phyloP scores from a whole-genome alignment of 1,140 invertebrate genomes.

The Aphidius gifuensis region DNA sequence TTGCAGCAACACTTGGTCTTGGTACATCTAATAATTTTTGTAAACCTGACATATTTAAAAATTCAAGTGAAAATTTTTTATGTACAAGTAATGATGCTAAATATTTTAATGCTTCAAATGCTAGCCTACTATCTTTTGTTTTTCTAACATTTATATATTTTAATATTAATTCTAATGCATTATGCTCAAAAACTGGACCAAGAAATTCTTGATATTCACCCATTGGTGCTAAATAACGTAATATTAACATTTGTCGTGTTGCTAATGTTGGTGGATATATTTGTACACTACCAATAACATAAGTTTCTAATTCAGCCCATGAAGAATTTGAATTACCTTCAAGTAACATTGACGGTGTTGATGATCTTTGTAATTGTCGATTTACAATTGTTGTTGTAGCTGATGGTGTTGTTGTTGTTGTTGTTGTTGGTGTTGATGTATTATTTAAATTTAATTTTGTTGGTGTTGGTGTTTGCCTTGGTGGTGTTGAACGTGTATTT shows the following conservation, averaged over 20 bases:
- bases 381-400: constrained; percentile 17
- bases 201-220: constrained; percentile 97
- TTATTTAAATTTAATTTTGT: too few relatives aligned
- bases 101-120: constrained; percentile 94
- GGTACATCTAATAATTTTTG: constrained; percentile 84
- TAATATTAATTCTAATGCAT: constrained; percentile 83
- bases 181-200: constrained; percentile 87
- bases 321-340: constrained; percentile 72
- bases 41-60: constrained; percentile 81
- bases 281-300: constrained; percentile 80
- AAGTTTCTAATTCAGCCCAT: constrained; percentile 85
- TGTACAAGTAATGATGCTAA: constrained; percentile 90
- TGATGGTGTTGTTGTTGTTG: constrained; percentile 26
- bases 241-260: constrained; percentile 87
- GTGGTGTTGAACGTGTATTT: too few relatives aligned
- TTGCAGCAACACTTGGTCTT: constrained; percentile 88
- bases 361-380: constrained; percentile 22
- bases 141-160: constrained; percentile 87
- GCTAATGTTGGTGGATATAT: constrained; percentile 83
- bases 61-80: constrained; percentile 96
- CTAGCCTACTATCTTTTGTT: constrained; percentile 84
- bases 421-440: constrained; percentile 31
- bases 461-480: too few relatives aligned
- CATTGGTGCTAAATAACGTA: constrained; percentile 89
- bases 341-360: constrained; percentile 31